These are phyloP conservation scores for Pyrrhia umbra DNA, from an alignment of 2,888 invertebrate species.

Conservation along the genomic window DNA sequence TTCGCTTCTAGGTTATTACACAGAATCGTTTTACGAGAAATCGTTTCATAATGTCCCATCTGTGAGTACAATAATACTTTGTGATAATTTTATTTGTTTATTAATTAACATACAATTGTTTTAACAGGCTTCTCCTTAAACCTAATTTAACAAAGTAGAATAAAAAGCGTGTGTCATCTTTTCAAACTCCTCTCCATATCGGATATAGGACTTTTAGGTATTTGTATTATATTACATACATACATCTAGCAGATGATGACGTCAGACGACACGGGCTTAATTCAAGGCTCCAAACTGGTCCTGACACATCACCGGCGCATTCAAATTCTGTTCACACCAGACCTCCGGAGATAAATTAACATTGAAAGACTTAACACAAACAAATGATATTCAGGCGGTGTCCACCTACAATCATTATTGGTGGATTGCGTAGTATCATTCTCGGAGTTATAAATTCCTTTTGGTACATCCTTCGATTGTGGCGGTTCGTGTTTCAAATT, in stretches of 20 bases:
- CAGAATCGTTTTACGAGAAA: neutral
- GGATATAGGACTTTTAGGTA: neutral
- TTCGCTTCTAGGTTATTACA: conserved; percentile 25
- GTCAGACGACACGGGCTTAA: conserved; percentile 35
- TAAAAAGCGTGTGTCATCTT: too few species aligned
- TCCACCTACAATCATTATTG: conserved; percentile 81
- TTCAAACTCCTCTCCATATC: too few species aligned
- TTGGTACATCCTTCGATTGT: conserved; percentile 86
- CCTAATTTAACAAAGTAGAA: too few species aligned
- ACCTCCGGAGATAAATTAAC: conserved; percentile 71
- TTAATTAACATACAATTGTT: too few species aligned
- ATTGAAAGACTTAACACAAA: conserved; percentile 77
- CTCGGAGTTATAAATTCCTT: conserved; percentile 79
- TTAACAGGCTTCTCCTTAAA: too few species aligned
- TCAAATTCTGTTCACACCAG: conserved; percentile 68
- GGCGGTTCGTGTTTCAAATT: conserved; percentile 73
- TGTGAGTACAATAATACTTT: neutral
- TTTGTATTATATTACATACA: conserved; percentile 18
- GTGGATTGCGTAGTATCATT: conserved; percentile 67
- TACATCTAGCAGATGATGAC: conserved; percentile 11
- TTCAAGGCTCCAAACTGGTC: conserved; percentile 50
- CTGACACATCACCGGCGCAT: conserved; percentile 56
- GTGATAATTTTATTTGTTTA: too few species aligned
- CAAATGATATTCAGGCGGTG: conserved; percentile 81
- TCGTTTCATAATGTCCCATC: neutral